Percentiles rank a stretch among this genome's conserved stretches.
Conservation (phyloP, 2,888 invertebrate species). For the Ophion slaviceki region DNA sequence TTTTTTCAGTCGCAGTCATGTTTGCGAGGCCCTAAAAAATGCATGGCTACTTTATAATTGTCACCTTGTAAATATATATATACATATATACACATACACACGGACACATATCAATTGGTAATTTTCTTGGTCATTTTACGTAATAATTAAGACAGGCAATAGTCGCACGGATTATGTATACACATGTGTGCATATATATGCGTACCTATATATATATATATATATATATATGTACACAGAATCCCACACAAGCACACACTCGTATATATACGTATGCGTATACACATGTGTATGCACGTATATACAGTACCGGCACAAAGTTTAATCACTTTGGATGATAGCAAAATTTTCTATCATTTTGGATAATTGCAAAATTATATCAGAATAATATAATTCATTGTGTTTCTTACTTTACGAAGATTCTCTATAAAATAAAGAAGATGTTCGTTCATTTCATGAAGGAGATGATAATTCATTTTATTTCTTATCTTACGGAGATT, state of each 20-base stretch:
- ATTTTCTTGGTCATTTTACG: slow-evolving; percentile 82
- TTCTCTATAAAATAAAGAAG: too few relatives aligned
- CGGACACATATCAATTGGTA: slow-evolving; percentile 72
- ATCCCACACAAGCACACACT: too few relatives aligned
- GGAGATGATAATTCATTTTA: too few relatives aligned
- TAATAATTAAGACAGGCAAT: slow-evolving; percentile 77
- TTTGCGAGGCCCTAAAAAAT: too few relatives aligned
- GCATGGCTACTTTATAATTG: too few relatives aligned
- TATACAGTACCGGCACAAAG: neutral
- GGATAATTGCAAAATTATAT: too few relatives aligned
- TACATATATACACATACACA: slow-evolving; percentile 68
- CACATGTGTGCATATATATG: slow-evolving; percentile 21
- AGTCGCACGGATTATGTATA: slow-evolving; percentile 58
- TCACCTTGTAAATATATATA: neutral
- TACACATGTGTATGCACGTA: neutral
- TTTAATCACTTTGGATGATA: too few relatives aligned
- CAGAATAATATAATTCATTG: neutral
- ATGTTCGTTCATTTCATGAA: too few relatives aligned
- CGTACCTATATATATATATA: neutral
- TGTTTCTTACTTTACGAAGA: too few relatives aligned
- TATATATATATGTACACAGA: neutral
- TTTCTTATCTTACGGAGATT: too few relatives aligned
- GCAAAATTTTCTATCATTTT: too few relatives aligned
- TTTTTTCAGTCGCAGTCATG: too few relatives aligned
- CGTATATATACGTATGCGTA: neutral